Base-by-base conservation (phyloP, 2,888 invertebrate genomes). In the Gryllus longicercus region DNA sequence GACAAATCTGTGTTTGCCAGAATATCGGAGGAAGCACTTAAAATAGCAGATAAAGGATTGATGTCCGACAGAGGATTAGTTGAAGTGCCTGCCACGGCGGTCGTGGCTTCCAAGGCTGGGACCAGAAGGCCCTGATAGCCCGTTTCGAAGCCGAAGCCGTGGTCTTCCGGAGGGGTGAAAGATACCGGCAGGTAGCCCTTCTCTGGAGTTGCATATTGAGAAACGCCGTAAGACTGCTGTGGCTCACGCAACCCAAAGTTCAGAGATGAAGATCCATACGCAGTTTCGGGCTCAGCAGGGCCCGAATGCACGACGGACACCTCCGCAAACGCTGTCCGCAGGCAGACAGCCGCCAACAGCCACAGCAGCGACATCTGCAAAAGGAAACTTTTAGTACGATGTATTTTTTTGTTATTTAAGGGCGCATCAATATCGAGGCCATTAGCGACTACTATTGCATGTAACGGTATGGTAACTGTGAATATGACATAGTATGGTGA, bases 61-160 rank as follows among this genome's bases (percentile, higher is more conserved):
- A 23, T 10, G 18, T 21, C 23, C 49, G 12, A 2, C 11, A 76
- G 8, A 10, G 38, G 18, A 38, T 51, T 2, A 18, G 74, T 38
- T n/a, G 49, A n/a, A 11, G 21, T 10, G 23, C 12, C 75, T 5
- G 38, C 23, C 21, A 11, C 79, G 21, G 10, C 76, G 11, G 50
- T 11, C 50, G 23, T 50, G 12, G 12, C 18, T 76, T 25, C 63
- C 18, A 23, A 21, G 18, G 25, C 75, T 0, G 84, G 83, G 16
- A 84, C 80, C 16, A 85, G 51, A 78, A 84, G 84, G 23, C 84
- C 83, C 75, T 85, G 84, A 82, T 84, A 85, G 12, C 84, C 84
- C 21, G 83, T 80, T 74, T 84, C 83, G 2, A 84, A 81, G 2
- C 83, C 80, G 76, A 84, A 84, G n/a, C 84, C 84, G 4, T 74